These are phyloP conservation scores for Cyprinodon brontotheroides DNA, from an alignment of 2,113 vertebrate genomes.

Conservation along the genomic window DNA sequence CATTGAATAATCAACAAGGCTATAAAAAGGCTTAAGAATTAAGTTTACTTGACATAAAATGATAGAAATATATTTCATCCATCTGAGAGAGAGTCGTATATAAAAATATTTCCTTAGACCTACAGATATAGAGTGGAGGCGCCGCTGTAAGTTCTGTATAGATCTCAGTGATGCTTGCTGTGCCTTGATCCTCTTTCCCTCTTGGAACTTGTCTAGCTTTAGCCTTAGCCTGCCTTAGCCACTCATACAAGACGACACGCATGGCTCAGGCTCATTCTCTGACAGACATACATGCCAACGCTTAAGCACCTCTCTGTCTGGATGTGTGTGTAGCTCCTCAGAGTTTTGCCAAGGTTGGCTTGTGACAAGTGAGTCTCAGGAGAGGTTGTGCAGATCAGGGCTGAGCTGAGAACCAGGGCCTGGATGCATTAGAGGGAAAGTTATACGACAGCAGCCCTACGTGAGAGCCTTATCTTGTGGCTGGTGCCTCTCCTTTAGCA, in stretches of 20 bases:
- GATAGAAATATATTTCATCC: background rate
- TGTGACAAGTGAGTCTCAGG: slow-evolving; percentile 79
- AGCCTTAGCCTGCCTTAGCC: slow-evolving; percentile 58
- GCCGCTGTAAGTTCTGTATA: slow-evolving; percentile 42
- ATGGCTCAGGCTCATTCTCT: slow-evolving; percentile 47
- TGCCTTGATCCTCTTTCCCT: slow-evolving; percentile 65
- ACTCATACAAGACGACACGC: slow-evolving; percentile 62
- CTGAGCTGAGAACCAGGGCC: slow-evolving; percentile 76
- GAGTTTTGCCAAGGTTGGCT: slow-evolving; percentile 67
- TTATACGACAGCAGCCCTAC: slow-evolving; percentile 77
- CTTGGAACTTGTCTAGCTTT: slow-evolving; percentile 64
- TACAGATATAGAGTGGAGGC: slow-evolving; percentile 20
- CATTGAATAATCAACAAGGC: background rate
- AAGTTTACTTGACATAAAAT: background rate
- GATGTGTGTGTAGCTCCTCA: slow-evolving; percentile 50
- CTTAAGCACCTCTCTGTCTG: slow-evolving; percentile 52
- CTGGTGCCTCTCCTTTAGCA: slow-evolving; percentile 65
- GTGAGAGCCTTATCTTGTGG: slow-evolving; percentile 79
- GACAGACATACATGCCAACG: slow-evolving; percentile 16
- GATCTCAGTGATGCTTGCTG: slow-evolving; percentile 50
- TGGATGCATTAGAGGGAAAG: slow-evolving; percentile 78
- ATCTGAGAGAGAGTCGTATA: background rate
- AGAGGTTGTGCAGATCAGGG: slow-evolving; percentile 79
- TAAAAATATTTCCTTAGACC: slow-evolving; percentile 2
- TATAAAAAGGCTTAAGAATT: background rate